Conservation (phyloP, 2,888 invertebrate species). For the Nomada fabriciana region DNA sequence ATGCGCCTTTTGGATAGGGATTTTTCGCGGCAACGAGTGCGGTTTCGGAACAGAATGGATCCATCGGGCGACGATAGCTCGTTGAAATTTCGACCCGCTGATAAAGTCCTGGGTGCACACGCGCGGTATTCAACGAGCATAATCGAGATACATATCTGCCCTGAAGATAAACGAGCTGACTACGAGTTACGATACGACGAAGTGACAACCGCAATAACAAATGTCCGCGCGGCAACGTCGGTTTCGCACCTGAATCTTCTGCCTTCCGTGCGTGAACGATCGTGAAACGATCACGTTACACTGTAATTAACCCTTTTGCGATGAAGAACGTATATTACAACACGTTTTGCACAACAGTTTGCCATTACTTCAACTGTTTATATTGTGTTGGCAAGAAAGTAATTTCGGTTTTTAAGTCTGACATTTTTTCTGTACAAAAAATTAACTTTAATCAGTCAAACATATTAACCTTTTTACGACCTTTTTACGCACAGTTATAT, state of each 20-base stretch:
- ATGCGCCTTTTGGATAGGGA: slow-evolving; percentile 56
- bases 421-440: no score
- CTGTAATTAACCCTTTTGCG: slow-evolving; percentile 7
- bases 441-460: no score
- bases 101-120: slow-evolving; percentile 58
- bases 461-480: no score
- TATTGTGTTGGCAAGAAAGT: no score
- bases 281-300: slow-evolving; percentile 59
- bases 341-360: no score
- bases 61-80: slow-evolving; percentile 51
- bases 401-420: no score
- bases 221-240: slow-evolving; percentile 64
- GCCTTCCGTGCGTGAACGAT: slow-evolving; percentile 50
- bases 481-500: no score
- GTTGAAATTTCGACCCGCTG: slow-evolving; percentile 51
- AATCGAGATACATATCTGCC: slow-evolving; percentile 68
- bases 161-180: slow-evolving; percentile 67
- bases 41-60: slow-evolving; percentile 57
- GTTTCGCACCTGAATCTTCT: slow-evolving; percentile 52
- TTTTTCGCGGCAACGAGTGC: slow-evolving; percentile 47
- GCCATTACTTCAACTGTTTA: no score
- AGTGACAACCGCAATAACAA: slow-evolving; percentile 70
- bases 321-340: no score
- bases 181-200: slow-evolving; percentile 65
- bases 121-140: slow-evolving; percentile 57